Percentiles rank a stretch among this genome's conserved stretches.
These are phyloP conservation scores for Drosophila gunungcola DNA, from an alignment of 1,140 invertebrate genomes.

Conservation along the genomic window DNA sequence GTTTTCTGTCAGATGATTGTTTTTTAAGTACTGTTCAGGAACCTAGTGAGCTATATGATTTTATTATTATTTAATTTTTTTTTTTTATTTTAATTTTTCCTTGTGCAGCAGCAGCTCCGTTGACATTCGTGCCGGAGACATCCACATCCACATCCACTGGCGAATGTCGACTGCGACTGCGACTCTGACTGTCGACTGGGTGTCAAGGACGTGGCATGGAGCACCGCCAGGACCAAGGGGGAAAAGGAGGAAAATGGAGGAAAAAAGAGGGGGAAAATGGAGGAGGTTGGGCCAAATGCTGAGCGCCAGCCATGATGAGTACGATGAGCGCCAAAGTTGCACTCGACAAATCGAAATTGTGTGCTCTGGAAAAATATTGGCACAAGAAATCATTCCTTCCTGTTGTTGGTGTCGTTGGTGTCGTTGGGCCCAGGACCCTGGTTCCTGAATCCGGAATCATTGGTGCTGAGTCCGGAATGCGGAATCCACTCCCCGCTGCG, in stretches of 20 bases:
- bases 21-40: too few species aligned
- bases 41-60: too few species aligned
- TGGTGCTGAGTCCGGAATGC: slow-evolving; percentile 1
- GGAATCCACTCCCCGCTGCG: slow-evolving; percentile 1
- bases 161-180: slow-evolving; percentile 48
- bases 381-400: slow-evolving; percentile 85
- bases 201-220: slow-evolving; percentile 77
- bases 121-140: slow-evolving; percentile 81
- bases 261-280: slow-evolving; percentile 3
- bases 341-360: slow-evolving; percentile 85
- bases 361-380: slow-evolving; percentile 85
- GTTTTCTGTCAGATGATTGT: too few species aligned
- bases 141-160: slow-evolving; percentile 24
- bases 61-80: too few species aligned
- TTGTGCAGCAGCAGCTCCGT: slow-evolving; percentile 44
- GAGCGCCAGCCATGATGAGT: slow-evolving; percentile 76
- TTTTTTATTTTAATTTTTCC: slow-evolving; percentile 17
- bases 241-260: neutral
- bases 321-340: slow-evolving; percentile 83
- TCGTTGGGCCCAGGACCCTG: slow-evolving; percentile 45
- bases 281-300: slow-evolving; percentile 58
- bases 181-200: slow-evolving; percentile 56
- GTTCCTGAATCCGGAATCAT: slow-evolving; percentile 7
- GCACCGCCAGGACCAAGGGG: slow-evolving; percentile 24
- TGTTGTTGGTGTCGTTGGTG: slow-evolving; percentile 77